These are phyloP conservation scores for Dipodomys ordii DNA, from an alignment of 2,113 vertebrate genomes.

Conservation along the genomic window DNA sequence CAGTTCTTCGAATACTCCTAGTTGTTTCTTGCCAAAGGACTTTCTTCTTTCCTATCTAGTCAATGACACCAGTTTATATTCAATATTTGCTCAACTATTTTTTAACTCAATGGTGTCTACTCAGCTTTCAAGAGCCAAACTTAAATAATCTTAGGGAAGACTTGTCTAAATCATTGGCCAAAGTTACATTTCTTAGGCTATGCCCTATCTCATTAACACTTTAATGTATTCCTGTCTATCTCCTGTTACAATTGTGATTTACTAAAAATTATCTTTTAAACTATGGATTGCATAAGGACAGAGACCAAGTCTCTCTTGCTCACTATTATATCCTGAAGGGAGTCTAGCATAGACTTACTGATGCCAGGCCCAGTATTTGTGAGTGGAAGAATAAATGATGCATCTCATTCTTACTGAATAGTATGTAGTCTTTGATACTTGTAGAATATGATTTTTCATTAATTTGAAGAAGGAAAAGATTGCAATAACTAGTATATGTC, in stretches of 20 bases:
- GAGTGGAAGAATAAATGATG: background rate
- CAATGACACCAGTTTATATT: background rate
- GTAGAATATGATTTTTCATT: background rate
- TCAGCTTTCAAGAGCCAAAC: background rate
- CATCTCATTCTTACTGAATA: background rate
- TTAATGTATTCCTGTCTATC: background rate
- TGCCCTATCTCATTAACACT: background rate
- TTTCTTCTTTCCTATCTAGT: background rate
- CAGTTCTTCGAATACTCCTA: background rate
- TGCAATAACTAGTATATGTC: background rate
- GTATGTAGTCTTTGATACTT: background rate
- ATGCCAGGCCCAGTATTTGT: background rate
- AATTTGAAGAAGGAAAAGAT: conserved; percentile 23
- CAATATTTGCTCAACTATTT: background rate
- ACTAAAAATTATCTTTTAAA: background rate
- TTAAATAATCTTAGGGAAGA: background rate
- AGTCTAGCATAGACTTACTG: background rate
- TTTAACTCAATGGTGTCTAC: background rate
- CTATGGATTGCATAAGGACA: background rate
- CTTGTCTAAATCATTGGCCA: background rate
- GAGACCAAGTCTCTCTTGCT: background rate
- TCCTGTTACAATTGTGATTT: background rate
- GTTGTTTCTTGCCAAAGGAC: background rate
- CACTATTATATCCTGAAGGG: background rate
- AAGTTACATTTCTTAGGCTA: background rate